phyloP scores from a whole-genome alignment of 2,113 vertebrate genomes.

The Salvator merianae region DNA sequence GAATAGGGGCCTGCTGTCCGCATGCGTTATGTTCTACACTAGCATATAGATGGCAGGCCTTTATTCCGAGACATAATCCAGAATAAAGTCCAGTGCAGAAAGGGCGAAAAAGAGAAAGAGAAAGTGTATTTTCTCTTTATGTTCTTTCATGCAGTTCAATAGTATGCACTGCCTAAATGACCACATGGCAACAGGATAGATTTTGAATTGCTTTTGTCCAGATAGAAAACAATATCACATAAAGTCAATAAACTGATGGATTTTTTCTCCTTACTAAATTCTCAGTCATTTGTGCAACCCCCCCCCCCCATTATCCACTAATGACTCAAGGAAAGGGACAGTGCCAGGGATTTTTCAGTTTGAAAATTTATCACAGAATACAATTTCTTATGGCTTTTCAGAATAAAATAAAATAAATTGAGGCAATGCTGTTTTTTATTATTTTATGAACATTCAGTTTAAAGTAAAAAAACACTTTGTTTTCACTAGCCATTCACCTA shows the following conservation, averaged over 20 bases:
- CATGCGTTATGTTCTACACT: no score
- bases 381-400: no score
- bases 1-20: no score
- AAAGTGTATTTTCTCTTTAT: background rate
- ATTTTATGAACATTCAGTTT: background rate
- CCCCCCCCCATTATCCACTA: no score
- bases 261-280: background rate
- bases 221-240: background rate
- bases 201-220: background rate
- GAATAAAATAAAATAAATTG: no score
- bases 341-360: background rate
- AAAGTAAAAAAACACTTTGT: background rate
- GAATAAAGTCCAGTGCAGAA: no score
- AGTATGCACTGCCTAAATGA: no score
- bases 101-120: no score
- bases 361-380: background rate
- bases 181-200: background rate
- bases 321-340: background rate
- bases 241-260: background rate
- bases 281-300: background rate
- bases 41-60: no score
- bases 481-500: background rate
- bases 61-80: no score
- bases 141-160: background rate
- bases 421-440: background rate